These are phyloP conservation scores for Meloe dianella DNA, from an alignment of 2,888 invertebrate genomes.

Conservation along the genomic window DNA sequence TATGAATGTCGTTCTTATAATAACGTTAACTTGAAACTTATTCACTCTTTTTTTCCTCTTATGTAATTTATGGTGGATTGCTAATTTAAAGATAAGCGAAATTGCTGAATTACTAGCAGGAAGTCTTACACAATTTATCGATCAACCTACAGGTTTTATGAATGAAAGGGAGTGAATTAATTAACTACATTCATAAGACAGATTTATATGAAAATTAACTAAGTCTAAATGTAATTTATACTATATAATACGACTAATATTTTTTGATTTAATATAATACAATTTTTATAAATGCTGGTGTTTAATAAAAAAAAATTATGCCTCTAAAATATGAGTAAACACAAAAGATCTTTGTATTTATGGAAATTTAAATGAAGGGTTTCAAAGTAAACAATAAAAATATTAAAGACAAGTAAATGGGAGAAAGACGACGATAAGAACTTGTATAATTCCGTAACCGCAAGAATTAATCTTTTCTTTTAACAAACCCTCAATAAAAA, in stretches of 20 bases:
- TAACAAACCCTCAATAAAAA: conserved; percentile 17
- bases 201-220: not conserved
- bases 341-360: conserved; percentile 22
- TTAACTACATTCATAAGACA: not conserved
- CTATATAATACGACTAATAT: not conserved
- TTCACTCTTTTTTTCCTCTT: not conserved
- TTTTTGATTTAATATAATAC: not conserved
- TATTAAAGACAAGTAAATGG: conserved; percentile 23
- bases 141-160: conserved; percentile 3
- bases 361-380: conserved; percentile 26
- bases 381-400: conserved; percentile 30
- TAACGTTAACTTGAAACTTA: conserved; percentile 16
- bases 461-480: conserved; percentile 23
- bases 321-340: conserved; percentile 25
- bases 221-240: not conserved
- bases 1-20: conserved; percentile 24
- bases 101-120: conserved; percentile 13
- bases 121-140: conserved; percentile 4
- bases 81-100: conserved; percentile 22
- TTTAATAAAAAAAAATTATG: conserved; percentile 30
- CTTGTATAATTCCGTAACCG: conserved; percentile 16
- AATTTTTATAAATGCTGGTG: conserved; percentile 22
- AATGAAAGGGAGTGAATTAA: not conserved
- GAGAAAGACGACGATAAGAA: conserved; percentile 16
- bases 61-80: conserved; percentile 22